phyloP scores from a whole-genome alignment of 1,140 invertebrate species.

The Temnothorax nylanderi region DNA sequence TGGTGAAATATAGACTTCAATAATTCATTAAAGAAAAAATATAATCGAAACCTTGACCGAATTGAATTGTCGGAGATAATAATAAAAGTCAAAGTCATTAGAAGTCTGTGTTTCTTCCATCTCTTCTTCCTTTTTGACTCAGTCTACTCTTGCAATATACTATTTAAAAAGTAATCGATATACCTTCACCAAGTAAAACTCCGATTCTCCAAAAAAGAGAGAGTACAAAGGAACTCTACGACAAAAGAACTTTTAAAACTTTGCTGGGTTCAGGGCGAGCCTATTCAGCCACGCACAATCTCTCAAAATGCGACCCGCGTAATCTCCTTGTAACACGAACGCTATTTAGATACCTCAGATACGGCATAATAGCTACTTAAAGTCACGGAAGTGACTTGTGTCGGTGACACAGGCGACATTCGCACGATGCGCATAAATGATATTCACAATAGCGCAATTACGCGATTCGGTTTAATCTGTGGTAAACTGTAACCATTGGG shows the following conservation, averaged over 20 bases:
- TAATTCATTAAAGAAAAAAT: too few relatives aligned
- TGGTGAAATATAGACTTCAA: too few relatives aligned
- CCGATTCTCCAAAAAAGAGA: background rate
- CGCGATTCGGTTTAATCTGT: slow-evolving; percentile 66
- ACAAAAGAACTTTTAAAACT: slow-evolving; percentile 14
- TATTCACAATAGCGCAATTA: slow-evolving; percentile 74
- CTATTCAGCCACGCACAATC: background rate
- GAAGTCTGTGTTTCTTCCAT: too few relatives aligned
- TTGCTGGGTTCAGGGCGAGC: background rate
- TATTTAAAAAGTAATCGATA: background rate
- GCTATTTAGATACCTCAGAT: background rate
- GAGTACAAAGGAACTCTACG: background rate
- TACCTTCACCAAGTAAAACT: background rate
- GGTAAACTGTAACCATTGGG: slow-evolving; percentile 51
- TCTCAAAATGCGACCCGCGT: background rate
- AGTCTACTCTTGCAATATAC: background rate
- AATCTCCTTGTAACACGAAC: background rate
- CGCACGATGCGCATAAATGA: slow-evolving; percentile 67
- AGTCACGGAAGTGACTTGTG: background rate
- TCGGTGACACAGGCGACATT: slow-evolving; percentile 28
- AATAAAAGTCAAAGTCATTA: too few relatives aligned
- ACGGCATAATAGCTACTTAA: background rate
- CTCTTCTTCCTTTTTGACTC: too few relatives aligned
- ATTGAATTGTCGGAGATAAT: too few relatives aligned
- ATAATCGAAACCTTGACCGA: too few relatives aligned